Conservation (phyloP, 2,113 vertebrate genomes). For the Microtus oregoni region DNA sequence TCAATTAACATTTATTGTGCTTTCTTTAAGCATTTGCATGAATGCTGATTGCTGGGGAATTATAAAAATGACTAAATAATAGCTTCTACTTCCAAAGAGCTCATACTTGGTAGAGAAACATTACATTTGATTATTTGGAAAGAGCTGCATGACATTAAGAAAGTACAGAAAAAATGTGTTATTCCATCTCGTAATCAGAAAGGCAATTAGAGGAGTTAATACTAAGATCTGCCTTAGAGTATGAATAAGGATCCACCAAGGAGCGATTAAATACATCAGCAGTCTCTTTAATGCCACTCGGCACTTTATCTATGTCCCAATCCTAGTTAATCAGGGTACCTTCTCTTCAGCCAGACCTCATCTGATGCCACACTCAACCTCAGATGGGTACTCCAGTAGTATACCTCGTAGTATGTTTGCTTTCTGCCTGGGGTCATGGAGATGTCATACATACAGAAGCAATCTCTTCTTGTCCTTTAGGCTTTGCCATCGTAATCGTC, state of each 20-base stretch:
- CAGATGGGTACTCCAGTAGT: background rate
- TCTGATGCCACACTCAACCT: background rate
- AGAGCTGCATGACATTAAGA: background rate
- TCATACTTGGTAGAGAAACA: background rate
- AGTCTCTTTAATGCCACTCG: background rate
- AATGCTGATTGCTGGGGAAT: background rate
- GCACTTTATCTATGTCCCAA: background rate
- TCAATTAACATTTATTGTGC: background rate
- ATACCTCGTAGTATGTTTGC: background rate
- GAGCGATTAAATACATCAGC: background rate
- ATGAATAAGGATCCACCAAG: background rate
- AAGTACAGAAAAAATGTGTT: background rate
- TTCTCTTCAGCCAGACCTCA: background rate
- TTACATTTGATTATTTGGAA: background rate
- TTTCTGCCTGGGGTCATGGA: background rate
- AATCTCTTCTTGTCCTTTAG: background rate
- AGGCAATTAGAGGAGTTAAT: background rate
- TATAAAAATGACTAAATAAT: constrained; percentile 17
- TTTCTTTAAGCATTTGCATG: background rate
- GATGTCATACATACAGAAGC: background rate
- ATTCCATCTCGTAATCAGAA: background rate
- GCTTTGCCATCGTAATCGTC: background rate
- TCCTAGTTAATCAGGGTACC: background rate
- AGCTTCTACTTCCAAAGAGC: background rate
- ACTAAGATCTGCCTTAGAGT: background rate